Conservation (phyloP, 1,140 invertebrate genomes). For the Bicyclus anynana region DNA sequence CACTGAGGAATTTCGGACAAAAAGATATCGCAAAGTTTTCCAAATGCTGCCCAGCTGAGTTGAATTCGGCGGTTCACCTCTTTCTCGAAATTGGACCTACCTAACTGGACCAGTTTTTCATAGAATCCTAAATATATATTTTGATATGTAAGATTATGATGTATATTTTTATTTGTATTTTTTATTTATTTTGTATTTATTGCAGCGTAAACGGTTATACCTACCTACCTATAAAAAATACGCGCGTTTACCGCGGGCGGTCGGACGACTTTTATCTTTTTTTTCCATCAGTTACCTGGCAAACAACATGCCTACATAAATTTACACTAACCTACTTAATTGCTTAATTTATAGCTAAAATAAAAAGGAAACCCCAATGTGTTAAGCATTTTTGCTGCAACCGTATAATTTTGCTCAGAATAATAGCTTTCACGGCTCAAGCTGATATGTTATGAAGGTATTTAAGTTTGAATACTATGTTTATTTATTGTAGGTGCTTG, state of each 20-base stretch:
- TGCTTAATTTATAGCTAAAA: conserved; percentile 28
- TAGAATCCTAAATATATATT: too few relatives aligned
- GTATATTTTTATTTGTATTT: too few relatives aligned
- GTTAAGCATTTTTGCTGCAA: conserved; percentile 9
- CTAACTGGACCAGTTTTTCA: too few relatives aligned
- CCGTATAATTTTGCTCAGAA: conserved; percentile 10
- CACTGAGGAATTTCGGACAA: too few relatives aligned
- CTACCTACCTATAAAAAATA: too few relatives aligned
- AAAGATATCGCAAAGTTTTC: too few relatives aligned
- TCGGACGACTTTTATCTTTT: conserved; percentile 18
- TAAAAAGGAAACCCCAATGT: conserved; percentile 18
- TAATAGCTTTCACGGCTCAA: not conserved
- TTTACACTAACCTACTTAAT: conserved; percentile 31
- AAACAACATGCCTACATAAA: conserved; percentile 28
- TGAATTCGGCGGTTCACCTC: too few relatives aligned
- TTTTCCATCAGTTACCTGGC: conserved; percentile 15
- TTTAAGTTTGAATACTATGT: not conserved
- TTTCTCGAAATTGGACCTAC: too few relatives aligned
- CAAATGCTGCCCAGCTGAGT: too few relatives aligned
- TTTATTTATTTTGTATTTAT: too few relatives aligned
- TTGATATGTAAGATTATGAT: too few relatives aligned
- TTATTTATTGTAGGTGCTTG: not conserved
- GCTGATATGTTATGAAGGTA: not conserved
- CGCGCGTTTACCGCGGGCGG: conserved; percentile 11
- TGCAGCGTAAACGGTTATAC: too few relatives aligned